Evolutionary conservation across 1,140 invertebrate species (phyloP), one percentile per base, ranked within the genome.

Genomic region (Cydia splendana): DNA sequence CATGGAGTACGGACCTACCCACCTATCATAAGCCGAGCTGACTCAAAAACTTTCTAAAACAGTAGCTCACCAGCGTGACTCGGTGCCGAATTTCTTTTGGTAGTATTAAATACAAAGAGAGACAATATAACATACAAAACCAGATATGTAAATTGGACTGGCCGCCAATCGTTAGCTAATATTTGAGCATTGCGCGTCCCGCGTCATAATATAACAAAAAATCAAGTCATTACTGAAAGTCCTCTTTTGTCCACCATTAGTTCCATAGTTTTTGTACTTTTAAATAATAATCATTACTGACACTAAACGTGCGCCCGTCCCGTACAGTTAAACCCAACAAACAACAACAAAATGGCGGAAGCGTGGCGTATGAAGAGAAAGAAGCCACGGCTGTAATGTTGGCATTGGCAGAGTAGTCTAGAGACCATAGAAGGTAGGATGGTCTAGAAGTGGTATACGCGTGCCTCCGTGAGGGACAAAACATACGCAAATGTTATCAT

Each of bases 331-430:
- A 18, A 20, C 20, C 57, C 18, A 62, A 20, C 7, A 62, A 24
- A 24, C 57, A 62, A 62, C 18, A 62, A 62, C 57, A 62, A 62
- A 62, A 62, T 62, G 57, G 57, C 57, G 57, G 57, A 62, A 62
- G 57, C 57, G 57, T 62, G 57, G 57, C 57, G 57, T 48, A 48
- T 48, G 45, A 48, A 48, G 12, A 13, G 45, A 13, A 48, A 2
- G 45, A 48, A 48, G 45, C 45, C 10, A 18, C 51, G 15, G 5
- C n/a, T 6, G n/a, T n/a, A n/a, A n/a, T n/a, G 51, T 53, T 53
- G 51, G 15, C 51, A 53, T 6, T 53, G 51, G 10, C n/a, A 15
- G n/a, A 24, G 24, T 24, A 24, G 24, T 24, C 24, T 24, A 24
- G 24, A 24, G 24, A 24, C 24, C n/a, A n/a, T n/a, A n/a, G n/a